Conservation (phyloP, 2,797 vertebrate genomes). For the Sitta carolinensis region DNA sequence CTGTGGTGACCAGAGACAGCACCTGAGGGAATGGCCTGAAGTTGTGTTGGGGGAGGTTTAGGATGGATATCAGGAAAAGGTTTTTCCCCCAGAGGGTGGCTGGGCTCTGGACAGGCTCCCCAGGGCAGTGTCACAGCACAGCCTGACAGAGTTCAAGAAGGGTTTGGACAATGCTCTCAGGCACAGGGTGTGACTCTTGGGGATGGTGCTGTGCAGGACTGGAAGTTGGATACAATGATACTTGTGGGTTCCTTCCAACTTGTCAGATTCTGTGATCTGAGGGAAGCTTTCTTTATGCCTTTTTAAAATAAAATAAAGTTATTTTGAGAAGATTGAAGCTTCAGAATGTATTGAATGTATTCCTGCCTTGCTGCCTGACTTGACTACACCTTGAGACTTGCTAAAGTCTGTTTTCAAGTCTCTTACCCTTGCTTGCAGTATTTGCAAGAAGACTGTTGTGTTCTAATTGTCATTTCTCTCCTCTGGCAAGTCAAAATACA, state of each 20-base stretch:
- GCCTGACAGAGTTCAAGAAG: background rate
- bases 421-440: background rate
- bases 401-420: slow-evolving; percentile 10
- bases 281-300: background rate
- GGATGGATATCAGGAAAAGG: fast-evolving
- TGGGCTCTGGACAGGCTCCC: background rate
- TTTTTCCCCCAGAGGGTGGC: fast-evolving
- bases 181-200: background rate
- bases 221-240: fast-evolving
- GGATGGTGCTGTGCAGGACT: background rate
- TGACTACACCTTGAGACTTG: background rate
- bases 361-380: background rate
- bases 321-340: background rate
- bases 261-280: background rate
- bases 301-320: background rate
- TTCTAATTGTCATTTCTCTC: background rate
- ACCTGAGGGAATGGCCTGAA: background rate
- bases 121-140: background rate
- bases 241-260: background rate
- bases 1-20: background rate
- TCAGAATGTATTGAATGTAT: background rate
- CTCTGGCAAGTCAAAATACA: slow-evolving; percentile 10
- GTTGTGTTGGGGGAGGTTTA: background rate
- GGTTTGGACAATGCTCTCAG: fast-evolving
- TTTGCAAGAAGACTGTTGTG: slow-evolving; percentile 5